Evolutionary conservation across 2,113 vertebrate species (phyloP).

Genomic region (Spizaetus ornatus): DNA sequence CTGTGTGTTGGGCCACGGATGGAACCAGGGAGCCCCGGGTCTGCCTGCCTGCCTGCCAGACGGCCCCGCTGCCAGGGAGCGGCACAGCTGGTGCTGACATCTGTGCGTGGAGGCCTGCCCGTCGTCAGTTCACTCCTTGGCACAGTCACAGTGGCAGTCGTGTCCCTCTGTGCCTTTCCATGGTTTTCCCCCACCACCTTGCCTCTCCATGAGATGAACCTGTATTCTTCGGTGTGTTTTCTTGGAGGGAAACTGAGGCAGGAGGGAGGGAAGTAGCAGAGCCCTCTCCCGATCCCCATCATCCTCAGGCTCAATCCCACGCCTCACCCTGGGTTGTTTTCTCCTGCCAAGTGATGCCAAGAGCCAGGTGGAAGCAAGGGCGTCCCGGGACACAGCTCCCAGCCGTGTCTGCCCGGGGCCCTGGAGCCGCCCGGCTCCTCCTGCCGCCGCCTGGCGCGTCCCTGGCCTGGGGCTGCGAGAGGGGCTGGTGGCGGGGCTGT

Average conservation of each 20-base stretch:
- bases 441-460: not conserved
- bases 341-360: not conserved
- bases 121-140: not conserved
- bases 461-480: not conserved
- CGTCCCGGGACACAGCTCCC: not conserved
- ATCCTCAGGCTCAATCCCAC: not conserved
- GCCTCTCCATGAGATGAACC: not conserved
- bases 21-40: not conserved
- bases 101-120: conserved; percentile 8
- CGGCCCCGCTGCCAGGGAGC: not conserved
- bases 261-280: not conserved
- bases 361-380: not conserved
- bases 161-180: not conserved
- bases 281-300: not conserved
- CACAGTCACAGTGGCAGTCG: not conserved
- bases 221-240: not conserved
- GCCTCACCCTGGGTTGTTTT: not conserved
- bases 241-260: conserved; percentile 17
- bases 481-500: not conserved
- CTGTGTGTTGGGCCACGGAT: not conserved
- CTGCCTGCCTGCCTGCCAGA: not conserved
- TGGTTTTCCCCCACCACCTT: not conserved
- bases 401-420: not conserved
- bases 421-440: not conserved
- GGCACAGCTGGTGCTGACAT: conserved; percentile 4